Evolutionary conservation across 2,113 vertebrate genomes (phyloP).

Genomic region (Beaufortia kweichowensis): DNA sequence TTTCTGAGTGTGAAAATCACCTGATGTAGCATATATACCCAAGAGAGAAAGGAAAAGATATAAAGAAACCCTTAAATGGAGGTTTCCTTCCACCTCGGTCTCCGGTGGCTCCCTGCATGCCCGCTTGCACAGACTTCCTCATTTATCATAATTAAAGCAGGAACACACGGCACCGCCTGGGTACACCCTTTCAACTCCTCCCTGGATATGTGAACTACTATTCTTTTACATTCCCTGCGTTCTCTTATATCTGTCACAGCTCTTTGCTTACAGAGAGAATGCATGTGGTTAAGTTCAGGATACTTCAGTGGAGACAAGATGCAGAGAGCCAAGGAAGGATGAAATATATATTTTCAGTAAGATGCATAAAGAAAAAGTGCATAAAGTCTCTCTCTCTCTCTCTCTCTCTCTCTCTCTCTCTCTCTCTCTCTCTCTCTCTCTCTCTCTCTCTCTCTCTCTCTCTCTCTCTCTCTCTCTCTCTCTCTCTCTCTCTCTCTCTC

Average conservation of each 20-base stretch:
- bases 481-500: neutral
- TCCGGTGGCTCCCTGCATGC: conserved; percentile 8
- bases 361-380: no score
- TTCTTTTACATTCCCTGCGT: conserved; percentile 10
- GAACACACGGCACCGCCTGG: conserved; percentile 7
- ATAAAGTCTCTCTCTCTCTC: neutral
- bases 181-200: neutral
- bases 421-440: neutral
- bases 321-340: neutral
- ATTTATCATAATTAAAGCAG: conserved; percentile 52
- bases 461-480: neutral
- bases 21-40: conserved; percentile 20
- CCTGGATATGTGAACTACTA: conserved; percentile 5
- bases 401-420: neutral
- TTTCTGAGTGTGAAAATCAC: conserved; percentile 10
- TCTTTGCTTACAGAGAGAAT: neutral
- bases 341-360: neutral
- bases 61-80: conserved; percentile 17
- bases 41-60: conserved; percentile 10
- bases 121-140: conserved; percentile 19
- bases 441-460: neutral
- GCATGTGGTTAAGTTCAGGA: neutral
- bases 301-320: neutral
- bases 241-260: neutral
- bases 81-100: conserved; percentile 17